Evolutionary conservation across 1,140 invertebrate species (phyloP), one percentile per base, ranked within the genome.

Genomic region (Galendromus occidentalis): DNA sequence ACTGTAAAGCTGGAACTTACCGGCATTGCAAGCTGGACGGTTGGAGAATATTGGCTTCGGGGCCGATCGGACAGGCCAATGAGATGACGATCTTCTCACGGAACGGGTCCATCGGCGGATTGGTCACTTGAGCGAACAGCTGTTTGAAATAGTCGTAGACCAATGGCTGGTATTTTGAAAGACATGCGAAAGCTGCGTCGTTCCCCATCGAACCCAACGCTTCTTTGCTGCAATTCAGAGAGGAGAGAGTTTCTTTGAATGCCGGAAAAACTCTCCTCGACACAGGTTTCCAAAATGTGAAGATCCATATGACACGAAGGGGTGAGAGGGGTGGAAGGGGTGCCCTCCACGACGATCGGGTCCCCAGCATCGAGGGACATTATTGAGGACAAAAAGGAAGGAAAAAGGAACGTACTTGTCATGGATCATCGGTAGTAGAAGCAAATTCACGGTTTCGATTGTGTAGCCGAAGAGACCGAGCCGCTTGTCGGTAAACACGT

Each of bases 71-170:
- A 71, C 81, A 82, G 14, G 76, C 75, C 73, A 99, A 78, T 0
- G 93, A 96, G 93, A 99, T 99, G 63, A 98, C 93, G 68, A 98
- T 89, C 75, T 90, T 91, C 77, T 99, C 95, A 71, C 95, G 84
- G 81, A 99, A 97, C 42, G 95, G 95, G 82, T 99, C 95, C 69
- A 99, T 98, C 4, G 95, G 94, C n/a, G 95, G 95, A 80, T 99
- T 98, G 68, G 95, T 99, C 47, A 98, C 94, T 81, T 98, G 95
- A 28, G 95, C 95, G 78, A 98, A 98, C n/a, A 98, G 79, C 76
- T 99, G 95, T 74, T 98, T 97, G 78, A 99, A 98, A 75, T 98
- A 99, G 69, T 93, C 90, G 75, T 95, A 98, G 0, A 89, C 80
- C 51, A 96, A 77, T 1, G 95, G 95, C 73, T 93, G 89, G 77